Conservation (phyloP, 2,113 vertebrate species). For the Probosciger aterrimus region DNA sequence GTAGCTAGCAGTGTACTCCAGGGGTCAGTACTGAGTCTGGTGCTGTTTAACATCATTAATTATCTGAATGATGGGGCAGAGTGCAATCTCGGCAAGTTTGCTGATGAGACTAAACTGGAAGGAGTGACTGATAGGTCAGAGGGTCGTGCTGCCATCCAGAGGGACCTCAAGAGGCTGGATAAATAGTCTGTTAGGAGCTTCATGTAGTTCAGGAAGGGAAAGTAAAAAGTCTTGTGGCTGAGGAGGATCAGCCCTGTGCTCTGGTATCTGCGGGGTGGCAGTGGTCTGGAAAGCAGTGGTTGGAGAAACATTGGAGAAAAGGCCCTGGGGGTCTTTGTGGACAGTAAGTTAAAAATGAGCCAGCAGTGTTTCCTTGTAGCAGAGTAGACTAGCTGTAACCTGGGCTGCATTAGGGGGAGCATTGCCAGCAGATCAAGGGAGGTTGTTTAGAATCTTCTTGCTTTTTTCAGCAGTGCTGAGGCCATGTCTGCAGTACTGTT, state of each 20-base stretch:
- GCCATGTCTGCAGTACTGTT: neutral
- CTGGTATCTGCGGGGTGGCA: neutral
- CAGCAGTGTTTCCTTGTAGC: neutral
- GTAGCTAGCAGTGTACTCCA: neutral
- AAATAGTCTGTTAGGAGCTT: neutral
- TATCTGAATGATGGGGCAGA: neutral
- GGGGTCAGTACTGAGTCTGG: neutral
- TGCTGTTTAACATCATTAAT: neutral
- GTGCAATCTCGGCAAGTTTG: neutral
- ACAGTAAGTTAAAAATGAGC: neutral
- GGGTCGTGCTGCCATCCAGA: neutral
- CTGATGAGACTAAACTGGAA: neutral
- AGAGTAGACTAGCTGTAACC: too few species aligned
- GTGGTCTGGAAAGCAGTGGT: neutral
- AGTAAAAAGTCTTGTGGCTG: neutral
- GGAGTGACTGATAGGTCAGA: neutral
- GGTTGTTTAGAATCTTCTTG: neutral
- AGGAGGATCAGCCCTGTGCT: neutral
- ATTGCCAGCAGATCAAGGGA: neutral
- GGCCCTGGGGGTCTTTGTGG: neutral
- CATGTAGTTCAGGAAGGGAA: neutral
- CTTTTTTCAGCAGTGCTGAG: neutral
- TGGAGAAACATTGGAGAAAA: neutral
- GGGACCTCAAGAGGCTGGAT: neutral
- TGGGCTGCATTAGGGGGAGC: neutral